Conservation (phyloP, 2,888 invertebrate genomes). For the Megaustenia siamemsis region DNA sequence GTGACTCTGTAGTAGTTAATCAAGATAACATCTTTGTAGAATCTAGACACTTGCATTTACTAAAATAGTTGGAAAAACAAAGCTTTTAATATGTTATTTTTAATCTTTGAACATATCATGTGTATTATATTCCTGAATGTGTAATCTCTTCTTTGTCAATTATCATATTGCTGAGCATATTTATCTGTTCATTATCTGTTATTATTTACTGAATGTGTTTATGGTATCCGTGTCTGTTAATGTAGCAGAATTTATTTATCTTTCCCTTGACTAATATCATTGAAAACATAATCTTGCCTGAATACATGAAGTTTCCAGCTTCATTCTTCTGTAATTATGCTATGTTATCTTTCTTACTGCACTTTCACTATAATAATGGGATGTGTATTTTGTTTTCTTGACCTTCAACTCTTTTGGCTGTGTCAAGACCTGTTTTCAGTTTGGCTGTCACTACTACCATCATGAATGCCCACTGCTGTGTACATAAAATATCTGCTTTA, state of each 20-base stretch:
- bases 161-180: too few species aligned
- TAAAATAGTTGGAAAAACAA: neutral
- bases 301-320: too few species aligned
- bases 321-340: neutral
- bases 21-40: neutral
- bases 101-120: too few species aligned
- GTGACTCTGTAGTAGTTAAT: too few species aligned
- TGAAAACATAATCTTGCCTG: too few species aligned
- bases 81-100: neutral
- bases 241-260: neutral
- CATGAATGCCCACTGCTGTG: neutral
- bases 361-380: neutral
- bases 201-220: too few species aligned
- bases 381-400: neutral
- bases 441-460: neutral
- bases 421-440: neutral
- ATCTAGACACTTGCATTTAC: neutral
- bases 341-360: neutral
- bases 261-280: neutral
- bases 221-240: too few species aligned
- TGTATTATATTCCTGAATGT: too few species aligned
- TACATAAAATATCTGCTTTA: conserved; percentile 6
- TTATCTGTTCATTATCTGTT: too few species aligned
- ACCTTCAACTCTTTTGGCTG: neutral
- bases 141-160: too few species aligned